Evolutionary conservation across 2,113 vertebrate genomes (phyloP).

Genomic region (Notarius quadriscutis): DNA sequence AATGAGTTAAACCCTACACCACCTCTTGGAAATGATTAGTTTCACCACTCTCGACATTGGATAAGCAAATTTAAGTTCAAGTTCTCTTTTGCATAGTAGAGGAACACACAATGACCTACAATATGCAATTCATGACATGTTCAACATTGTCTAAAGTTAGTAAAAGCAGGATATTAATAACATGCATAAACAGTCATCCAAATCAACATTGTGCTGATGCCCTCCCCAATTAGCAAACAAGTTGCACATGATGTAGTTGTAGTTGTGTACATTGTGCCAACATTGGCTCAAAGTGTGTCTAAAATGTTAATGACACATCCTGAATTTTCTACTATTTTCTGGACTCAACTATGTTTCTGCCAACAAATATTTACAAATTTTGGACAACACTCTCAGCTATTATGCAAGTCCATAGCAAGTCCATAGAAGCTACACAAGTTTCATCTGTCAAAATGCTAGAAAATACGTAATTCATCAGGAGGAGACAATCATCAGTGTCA

Average conservation of each 20-base stretch:
- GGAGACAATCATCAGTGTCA: slow-evolving; percentile 11
- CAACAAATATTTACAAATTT: slow-evolving; percentile 20
- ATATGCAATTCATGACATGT: no score
- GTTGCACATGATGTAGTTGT: neutral
- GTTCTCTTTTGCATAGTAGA: slow-evolving; percentile 1
- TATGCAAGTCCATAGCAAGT: slow-evolving; percentile 3
- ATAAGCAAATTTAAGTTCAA: neutral
- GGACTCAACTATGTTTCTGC: neutral
- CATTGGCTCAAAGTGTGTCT: neutral
- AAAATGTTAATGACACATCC: slow-evolving; percentile 34
- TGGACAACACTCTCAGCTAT: neutral
- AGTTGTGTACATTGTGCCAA: neutral
- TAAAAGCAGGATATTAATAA: neutral
- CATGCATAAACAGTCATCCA: neutral
- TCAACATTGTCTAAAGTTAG: neutral
- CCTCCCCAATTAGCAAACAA: neutral
- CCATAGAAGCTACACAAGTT: neutral
- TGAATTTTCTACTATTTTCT: slow-evolving; percentile 30
- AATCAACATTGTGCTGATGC: neutral
- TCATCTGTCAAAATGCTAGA: neutral
- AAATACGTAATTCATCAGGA: slow-evolving; percentile 23
- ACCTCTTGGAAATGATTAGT: neutral
- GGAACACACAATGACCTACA: neutral
- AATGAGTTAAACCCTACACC: neutral
- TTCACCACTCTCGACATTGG: neutral